Conservation (phyloP, 2,113 vertebrate species). For the Lucifuga dentata region DNA sequence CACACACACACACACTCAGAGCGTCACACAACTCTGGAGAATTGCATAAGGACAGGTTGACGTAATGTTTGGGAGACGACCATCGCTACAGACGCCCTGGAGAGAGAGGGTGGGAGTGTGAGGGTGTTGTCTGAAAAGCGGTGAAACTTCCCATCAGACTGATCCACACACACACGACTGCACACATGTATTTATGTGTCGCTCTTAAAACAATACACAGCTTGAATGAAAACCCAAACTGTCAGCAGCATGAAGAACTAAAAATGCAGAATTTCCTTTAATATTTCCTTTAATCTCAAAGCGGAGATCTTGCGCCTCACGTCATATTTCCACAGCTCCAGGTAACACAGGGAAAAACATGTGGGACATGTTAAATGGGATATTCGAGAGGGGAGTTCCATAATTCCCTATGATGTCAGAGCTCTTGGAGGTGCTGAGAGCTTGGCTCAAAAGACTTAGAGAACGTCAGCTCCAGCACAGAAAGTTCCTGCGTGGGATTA, state of each 20-base stretch:
- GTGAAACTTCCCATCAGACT: constrained; percentile 12
- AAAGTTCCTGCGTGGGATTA: constrained; percentile 24
- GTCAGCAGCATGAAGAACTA: neutral
- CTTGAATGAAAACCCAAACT: neutral
- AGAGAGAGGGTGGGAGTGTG: constrained; percentile 52
- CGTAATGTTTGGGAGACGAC: constrained; percentile 56
- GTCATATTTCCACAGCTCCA: neutral
- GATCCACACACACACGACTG: neutral
- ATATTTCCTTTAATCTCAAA: neutral
- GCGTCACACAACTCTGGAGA: constrained; percentile 53
- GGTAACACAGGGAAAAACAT: constrained; percentile 42
- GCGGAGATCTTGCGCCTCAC: neutral
- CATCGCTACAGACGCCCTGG: constrained; percentile 20
- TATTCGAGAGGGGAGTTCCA: constrained; percentile 47
- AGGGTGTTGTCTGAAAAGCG: constrained; percentile 55
- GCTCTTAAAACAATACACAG: neutral
- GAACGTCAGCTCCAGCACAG: neutral
- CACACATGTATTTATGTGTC: constrained; percentile 1
- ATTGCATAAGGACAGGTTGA: constrained; percentile 63
- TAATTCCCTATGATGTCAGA: constrained; percentile 46
- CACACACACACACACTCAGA: constrained; percentile 14
- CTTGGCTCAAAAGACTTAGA: neutral
- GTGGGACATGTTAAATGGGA: constrained; percentile 46
- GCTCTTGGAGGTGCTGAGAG: constrained; percentile 31
- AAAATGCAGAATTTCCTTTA: constrained; percentile 2